phyloP scores from a whole-genome alignment of 2,113 vertebrate species.

The Oreochromis niloticus region DNA sequence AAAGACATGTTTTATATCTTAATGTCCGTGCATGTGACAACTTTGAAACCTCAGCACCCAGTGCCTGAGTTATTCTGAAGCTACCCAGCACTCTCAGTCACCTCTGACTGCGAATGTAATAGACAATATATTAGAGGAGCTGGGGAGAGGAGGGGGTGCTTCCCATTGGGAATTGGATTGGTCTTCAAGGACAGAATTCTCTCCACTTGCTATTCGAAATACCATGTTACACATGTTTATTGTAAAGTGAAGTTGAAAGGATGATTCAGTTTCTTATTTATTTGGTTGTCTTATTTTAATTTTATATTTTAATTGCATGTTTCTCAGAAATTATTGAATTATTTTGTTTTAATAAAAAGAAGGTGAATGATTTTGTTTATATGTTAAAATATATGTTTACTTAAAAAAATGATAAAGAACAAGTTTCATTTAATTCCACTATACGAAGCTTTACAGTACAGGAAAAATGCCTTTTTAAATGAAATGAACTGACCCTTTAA shows the following conservation, averaged over 20 bases:
- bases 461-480: neutral
- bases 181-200: neutral
- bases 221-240: neutral
- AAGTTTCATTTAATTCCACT: neutral
- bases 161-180: neutral
- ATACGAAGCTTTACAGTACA: neutral
- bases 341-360: neutral
- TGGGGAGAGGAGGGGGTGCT: neutral
- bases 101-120: constrained; percentile 1
- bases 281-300: neutral
- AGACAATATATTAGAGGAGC: neutral
- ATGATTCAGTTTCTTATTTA: neutral
- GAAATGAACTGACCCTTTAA: neutral
- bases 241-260: neutral
- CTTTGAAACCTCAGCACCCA: constrained; percentile 49
- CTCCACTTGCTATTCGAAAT: neutral
- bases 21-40: constrained; percentile 62
- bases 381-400: neutral
- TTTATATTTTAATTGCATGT: neutral
- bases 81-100: constrained; percentile 1
- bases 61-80: constrained; percentile 30
- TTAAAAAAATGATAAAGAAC: neutral
- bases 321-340: neutral
- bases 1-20: constrained; percentile 71
- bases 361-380: neutral